Base-by-base conservation (phyloP, 1,140 invertebrate genomes). In the Anoplolepis gracilipes region DNA sequence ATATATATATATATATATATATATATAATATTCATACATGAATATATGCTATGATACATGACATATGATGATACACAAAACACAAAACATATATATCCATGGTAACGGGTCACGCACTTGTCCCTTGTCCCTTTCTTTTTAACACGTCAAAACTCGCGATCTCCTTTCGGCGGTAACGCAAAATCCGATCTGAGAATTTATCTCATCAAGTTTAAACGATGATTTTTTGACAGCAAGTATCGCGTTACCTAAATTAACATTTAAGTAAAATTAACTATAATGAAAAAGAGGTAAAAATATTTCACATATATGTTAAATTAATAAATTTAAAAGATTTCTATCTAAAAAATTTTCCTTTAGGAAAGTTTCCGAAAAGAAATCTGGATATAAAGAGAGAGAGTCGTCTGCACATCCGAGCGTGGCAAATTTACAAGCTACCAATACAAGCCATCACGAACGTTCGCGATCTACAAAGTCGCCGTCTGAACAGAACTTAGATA, bases 301-400 rank as follows among this genome's bases (percentile, higher is more conserved):
- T 10, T 30, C 5, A 6, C 69, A 36, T 19, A 28, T 33, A 7
- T 8, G 13, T 67, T n/a, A 39, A 33, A 16, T 33, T 7, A 19
- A 55, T 7, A 72, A 59, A 72, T 59, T 25, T 19, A 16, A 33
- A 30, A 8, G n/a, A 25, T 22, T 16, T 10, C 6, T 0, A 30
- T 5, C 13, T 1, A 10, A 7, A 3, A 85, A 46, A 46, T 33
- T 62, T 19, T 36, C 7, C 1, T 28, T 11, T 22, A 90, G 89
- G 36, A 90, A 90, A 87, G 16, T 77, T n/a, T 87, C 49, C 2
- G 77, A 90, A 13, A 73, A 64, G 16, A 86, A 79, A 70, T 62
- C 11, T 30, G 62, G 0, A 53, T 61, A 49, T 7, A 90, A 69
- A n/a, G n/a, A n/a, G n/a, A n/a, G n/a, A 61, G 42, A 46, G 25